Base-by-base conservation (phyloP, 1,140 invertebrate species). In the Teleogryllus occipitalis region DNA sequence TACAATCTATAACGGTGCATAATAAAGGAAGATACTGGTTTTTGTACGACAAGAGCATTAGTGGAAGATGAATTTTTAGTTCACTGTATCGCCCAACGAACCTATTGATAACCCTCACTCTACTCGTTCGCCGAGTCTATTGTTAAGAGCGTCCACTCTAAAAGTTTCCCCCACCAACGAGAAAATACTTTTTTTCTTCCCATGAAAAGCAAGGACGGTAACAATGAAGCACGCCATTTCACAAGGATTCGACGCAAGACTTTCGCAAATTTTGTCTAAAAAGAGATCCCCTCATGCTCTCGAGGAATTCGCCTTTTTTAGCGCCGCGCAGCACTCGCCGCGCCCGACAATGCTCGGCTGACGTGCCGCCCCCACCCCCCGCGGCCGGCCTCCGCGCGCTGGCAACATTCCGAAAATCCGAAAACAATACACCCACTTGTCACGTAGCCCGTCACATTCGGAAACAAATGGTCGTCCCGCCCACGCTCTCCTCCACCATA, bases 391-490 rank as follows among this genome's bases (percentile, higher is more conserved):
- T 65, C 54, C 54, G 54, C 54, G 10, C 54, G 0, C 54, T 65
- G 54, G 54, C 54, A 65, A 65, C 54, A 65, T 65, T 65, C 54
- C 54, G 54, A 65, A 65, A 65, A 65, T 65, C 54, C 54, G 18
- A 65, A 65, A 65, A 65, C 54, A 65, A 65, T 65, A 65, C 54
- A 65, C 54, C 54, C 54, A 65, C 54, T 65, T 18, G 54, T 65
- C 54, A 65, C 54, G 18, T 18, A 7, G 10, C 54, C 54, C 54
- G 54, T 65, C 54, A 65, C 54, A 65, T 10, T 65, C 54, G 54
- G 54, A 65, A 65, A 65, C 54, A 65, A 65, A 65, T 65, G 54
- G 54, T 65, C 10, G 10, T 18, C 10, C 54, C 54, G 10, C 54
- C 54, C 10, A 10, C 18, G 10, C 54, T 65, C 54, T 65, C 54